A percentile compares a stretch with the other conserved stretches of the same genome.
Evolutionary conservation across 2,113 vertebrate genomes (phyloP).

Genomic region (Recurvirostra avosetta): DNA sequence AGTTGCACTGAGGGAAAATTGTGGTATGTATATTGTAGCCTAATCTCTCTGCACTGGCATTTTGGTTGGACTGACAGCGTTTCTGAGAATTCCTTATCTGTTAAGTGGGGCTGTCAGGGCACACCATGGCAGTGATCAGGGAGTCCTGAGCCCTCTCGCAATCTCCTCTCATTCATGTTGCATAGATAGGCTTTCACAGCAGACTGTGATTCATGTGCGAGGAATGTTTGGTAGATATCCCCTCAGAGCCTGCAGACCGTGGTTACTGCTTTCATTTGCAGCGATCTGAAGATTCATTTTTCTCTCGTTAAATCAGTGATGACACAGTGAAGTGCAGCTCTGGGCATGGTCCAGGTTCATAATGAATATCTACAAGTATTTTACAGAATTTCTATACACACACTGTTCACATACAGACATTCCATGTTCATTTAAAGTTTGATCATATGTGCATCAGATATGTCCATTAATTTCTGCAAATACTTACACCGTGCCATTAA

Average conservation of each 20-base stretch:
- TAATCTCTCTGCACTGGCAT: not conserved
- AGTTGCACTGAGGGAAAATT: not conserved
- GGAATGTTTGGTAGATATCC: constrained; percentile 51
- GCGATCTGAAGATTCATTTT: constrained; percentile 6
- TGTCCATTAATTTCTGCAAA: not conserved
- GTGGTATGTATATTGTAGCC: not conserved
- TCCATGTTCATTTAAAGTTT: not conserved
- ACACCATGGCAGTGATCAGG: accelerated
- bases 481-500: not conserved
- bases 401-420: not conserved
- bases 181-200: constrained; percentile 19
- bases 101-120: not conserved
- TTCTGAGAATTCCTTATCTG: not conserved
- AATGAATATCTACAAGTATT: not conserved
- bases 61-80: not conserved
- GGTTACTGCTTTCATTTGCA: not conserved
- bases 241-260: not conserved
- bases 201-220: constrained; percentile 34
- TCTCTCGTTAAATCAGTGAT: not conserved
- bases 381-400: not conserved
- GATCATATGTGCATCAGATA: not conserved
- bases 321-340: constrained; percentile 1
- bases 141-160: not conserved
- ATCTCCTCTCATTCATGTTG: not conserved
- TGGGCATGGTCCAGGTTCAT: not conserved